Evolutionary conservation across 2,797 vertebrate species (phyloP), one percentile per base, ranked within the genome.

Genomic region (Siniperca scherzeri): DNA sequence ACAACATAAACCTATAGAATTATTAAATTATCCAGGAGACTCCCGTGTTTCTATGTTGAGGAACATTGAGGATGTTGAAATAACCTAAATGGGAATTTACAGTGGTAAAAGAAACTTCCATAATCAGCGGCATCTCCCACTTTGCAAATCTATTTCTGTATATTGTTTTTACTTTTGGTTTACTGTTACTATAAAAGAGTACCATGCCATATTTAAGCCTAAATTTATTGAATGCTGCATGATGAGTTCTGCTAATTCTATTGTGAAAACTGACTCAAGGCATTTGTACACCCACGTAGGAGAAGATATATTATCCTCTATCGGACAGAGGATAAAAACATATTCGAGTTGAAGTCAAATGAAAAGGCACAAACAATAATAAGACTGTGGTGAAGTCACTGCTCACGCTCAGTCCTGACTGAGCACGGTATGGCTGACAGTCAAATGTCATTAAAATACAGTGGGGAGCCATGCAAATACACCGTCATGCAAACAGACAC

Each of bases 371-470:
- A 42, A 55, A 66, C 42, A 83, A 25, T 80, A 60, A 69, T 27
- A 78, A 69, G 10, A 60, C 9, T 9, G 59, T 38, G 60, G 78
- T 82, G 84, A 89, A 21, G 46, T 81, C 84, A 83, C 3, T 52
- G 67, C 27, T 50, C 52, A 57, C 1, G 59, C 27, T 78, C 17
- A 16, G 53, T 56, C 53, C 53, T 77, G 65, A 67, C 57, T 46
- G 55, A 66, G 73, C 22, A 25, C 33, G 74, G 44, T 27, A 80
- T 50, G 42, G 25, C 68, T 76, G 65, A 72, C 82, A 95, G 90
- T 92, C 93, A 95, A 94, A 95, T 94, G 7, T 17, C 85, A 95
- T 91, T 92, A 44, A 94, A 95, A 95, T 94, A 50, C 74, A 71
- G 75, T 79, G 90, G 90, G 38, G 27, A 91, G 90, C 76, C 50